Evolutionary conservation across 1,140 invertebrate genomes (phyloP).

Genomic region (Sitophilus oryzae): DNA sequence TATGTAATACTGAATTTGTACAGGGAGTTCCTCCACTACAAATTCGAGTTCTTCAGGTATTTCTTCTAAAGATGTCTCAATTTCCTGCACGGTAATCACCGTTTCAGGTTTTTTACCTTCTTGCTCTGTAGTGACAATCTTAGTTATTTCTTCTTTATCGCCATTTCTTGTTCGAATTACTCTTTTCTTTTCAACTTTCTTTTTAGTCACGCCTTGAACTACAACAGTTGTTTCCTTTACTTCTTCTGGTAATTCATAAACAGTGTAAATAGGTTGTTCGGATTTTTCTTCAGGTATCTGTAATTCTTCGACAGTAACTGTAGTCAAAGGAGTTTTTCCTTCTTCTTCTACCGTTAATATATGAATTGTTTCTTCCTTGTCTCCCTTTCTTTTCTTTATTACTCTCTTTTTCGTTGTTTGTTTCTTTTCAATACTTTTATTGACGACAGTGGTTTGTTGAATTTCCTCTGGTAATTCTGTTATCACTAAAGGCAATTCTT

Average conservation of each 20-base stretch:
- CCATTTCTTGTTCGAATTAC: conserved; percentile 39
- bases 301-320: conserved; percentile 31
- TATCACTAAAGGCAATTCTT: conserved; percentile 2
- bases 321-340: conserved; percentile 31
- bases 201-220: conserved; percentile 35
- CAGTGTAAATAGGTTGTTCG: conserved; percentile 29
- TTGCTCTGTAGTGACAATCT: conserved; percentile 35
- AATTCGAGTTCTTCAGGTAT: conserved; percentile 39
- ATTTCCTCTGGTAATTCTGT: conserved; percentile 36
- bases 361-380: conserved; percentile 36
- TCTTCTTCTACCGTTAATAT: conserved; percentile 40
- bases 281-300: conserved; percentile 31
- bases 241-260: conserved; percentile 34
- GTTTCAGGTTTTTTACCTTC: conserved; percentile 32
- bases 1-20: conserved; percentile 42
- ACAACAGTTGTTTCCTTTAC: conserved; percentile 33
- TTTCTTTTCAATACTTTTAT: conserved; percentile 34
- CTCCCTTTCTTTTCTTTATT: conserved; percentile 40
- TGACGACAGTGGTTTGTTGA: conserved; percentile 33
- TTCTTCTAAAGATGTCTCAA: conserved; percentile 32
- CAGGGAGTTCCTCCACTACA: conserved; percentile 35
- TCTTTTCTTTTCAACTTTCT: conserved; percentile 36
- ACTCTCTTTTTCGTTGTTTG: conserved; percentile 41
- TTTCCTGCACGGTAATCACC: conserved; percentile 32
- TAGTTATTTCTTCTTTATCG: conserved; percentile 35